These are phyloP conservation scores for Pelobates cultripes DNA, from an alignment of 2,797 vertebrate species.

Conservation along the genomic window DNA sequence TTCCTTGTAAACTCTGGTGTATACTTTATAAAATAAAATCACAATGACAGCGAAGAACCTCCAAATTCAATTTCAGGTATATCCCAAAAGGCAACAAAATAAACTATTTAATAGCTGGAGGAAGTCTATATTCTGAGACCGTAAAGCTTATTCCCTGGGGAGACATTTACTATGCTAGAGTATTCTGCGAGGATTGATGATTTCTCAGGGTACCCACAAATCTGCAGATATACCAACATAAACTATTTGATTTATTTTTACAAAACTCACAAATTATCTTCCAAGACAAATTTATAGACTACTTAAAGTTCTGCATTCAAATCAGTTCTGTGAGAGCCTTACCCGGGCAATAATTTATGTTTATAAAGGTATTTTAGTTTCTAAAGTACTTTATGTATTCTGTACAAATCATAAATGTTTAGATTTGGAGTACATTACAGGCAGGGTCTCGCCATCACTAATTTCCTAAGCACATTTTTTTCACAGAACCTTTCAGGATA, in stretches of 20 bases:
- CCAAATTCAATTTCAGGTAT: slow-evolving; percentile 25
- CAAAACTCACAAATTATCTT: slow-evolving; percentile 44
- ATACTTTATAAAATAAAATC: slow-evolving; percentile 28
- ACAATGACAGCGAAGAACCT: slow-evolving; percentile 10
- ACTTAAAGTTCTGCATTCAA: slow-evolving; percentile 42
- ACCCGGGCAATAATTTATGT: slow-evolving; percentile 21
- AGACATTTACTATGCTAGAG: slow-evolving; percentile 26
- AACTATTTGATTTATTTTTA: slow-evolving; percentile 49
- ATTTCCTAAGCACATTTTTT: slow-evolving; percentile 16
- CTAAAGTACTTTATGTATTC: slow-evolving; percentile 36
- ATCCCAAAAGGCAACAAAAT: slow-evolving; percentile 37
- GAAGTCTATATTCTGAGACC: slow-evolving; percentile 18
- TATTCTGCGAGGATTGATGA: slow-evolving; percentile 38
- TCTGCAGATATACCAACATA: slow-evolving; percentile 44
- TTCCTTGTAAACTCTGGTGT: slow-evolving; percentile 6
- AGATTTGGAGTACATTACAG: slow-evolving; percentile 33
- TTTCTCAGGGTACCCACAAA: slow-evolving; percentile 46
- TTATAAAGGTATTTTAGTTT: slow-evolving; percentile 26
- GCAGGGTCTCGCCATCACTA: not conserved
- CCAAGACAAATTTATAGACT: slow-evolving; percentile 49
- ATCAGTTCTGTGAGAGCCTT: slow-evolving; percentile 14
- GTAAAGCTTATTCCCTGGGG: slow-evolving; percentile 17
- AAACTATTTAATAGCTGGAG: slow-evolving; percentile 41
- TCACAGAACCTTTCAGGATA: slow-evolving; percentile 4
- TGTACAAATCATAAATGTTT: slow-evolving; percentile 51